phyloP scores from a whole-genome alignment of 2,113 vertebrate genomes.

The Neodontobutis hainanensis region DNA sequence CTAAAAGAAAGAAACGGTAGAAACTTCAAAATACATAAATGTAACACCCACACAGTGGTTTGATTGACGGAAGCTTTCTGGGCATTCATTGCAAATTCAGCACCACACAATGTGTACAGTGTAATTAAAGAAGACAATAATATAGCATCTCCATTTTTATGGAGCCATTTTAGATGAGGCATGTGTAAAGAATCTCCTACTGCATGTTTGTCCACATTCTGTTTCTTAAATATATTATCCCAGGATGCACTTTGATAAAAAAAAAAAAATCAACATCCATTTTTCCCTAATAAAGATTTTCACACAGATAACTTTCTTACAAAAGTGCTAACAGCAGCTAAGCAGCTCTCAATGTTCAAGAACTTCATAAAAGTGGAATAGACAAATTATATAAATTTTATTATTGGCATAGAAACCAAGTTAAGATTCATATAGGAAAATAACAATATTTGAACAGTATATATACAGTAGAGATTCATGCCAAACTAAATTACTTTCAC shows the following conservation, averaged over 20 bases:
- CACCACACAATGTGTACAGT: neutral
- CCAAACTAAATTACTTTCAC: neutral
- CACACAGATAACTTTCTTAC: too few relatives aligned
- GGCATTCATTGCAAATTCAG: slow-evolving; percentile 3
- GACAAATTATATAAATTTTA: slow-evolving; percentile 39
- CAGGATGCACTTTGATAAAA: too few relatives aligned
- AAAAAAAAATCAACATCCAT: too few relatives aligned
- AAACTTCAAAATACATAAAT: slow-evolving; percentile 6
- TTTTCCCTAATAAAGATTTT: too few relatives aligned
- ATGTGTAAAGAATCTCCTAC: neutral
- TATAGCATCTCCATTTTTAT: neutral
- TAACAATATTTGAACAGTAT: slow-evolving; percentile 3
- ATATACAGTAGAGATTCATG: slow-evolving; percentile 8
- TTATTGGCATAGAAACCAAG: slow-evolving; percentile 65
- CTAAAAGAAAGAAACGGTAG: slow-evolving; percentile 13
- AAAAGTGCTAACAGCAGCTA: slow-evolving; percentile 5
- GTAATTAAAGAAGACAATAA: neutral
- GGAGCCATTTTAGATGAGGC: neutral
- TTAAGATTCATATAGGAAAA: slow-evolving; percentile 29
- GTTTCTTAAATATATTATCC: too few relatives aligned
- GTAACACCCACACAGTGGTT: neutral
- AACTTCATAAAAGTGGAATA: slow-evolving; percentile 58
- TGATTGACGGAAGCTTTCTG: slow-evolving; percentile 9
- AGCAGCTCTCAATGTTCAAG: neutral
- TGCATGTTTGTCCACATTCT: slow-evolving; percentile 16